A percentile compares a stretch with the other conserved stretches of the same genome.
Evolutionary conservation across 1,140 invertebrate genomes (phyloP).

Genomic region (Ephestia elutella): DNA sequence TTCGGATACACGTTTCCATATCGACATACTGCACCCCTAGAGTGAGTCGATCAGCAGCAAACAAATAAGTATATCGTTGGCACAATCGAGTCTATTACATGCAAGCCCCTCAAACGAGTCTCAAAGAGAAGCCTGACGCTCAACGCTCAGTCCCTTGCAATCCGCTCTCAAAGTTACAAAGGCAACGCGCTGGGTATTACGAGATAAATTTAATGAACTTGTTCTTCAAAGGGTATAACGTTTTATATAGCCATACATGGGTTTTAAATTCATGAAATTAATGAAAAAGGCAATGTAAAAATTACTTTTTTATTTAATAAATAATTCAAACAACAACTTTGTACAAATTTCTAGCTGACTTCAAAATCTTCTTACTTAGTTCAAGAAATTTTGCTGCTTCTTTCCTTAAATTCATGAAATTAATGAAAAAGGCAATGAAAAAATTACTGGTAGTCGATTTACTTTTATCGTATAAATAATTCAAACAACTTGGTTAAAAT

Average conservation of each 20-base stretch:
- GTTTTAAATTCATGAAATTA: too few relatives aligned
- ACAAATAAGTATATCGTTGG: conserved; percentile 54
- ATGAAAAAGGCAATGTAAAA: too few relatives aligned
- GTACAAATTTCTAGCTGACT: too few relatives aligned
- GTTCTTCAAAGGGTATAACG: conserved; percentile 12
- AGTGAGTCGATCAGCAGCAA: conserved; percentile 50
- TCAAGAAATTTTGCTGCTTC: too few relatives aligned
- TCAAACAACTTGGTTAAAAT: too few relatives aligned
- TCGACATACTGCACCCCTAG: conserved; percentile 4
- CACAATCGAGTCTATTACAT: conserved; percentile 51
- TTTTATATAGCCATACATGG: neutral
- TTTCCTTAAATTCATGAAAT: too few relatives aligned
- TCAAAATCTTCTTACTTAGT: too few relatives aligned
- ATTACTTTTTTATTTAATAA: too few relatives aligned
- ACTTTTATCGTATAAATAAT: too few relatives aligned
- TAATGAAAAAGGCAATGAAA: too few relatives aligned
- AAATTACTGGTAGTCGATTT: too few relatives aligned
- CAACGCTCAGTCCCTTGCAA: conserved; percentile 29
- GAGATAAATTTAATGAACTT: conserved; percentile 22
- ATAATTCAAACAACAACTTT: too few relatives aligned
- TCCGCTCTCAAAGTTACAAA: conserved; percentile 27
- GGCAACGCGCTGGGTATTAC: conserved; percentile 16
- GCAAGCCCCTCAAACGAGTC: conserved; percentile 49
- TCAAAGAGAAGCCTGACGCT: conserved; percentile 52
- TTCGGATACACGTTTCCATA: conserved; percentile 17